A percentile compares a stretch with the other conserved stretches of the same genome.
Conservation (phyloP, 1,140 invertebrate genomes). For the Drosophila nebulosa region DNA sequence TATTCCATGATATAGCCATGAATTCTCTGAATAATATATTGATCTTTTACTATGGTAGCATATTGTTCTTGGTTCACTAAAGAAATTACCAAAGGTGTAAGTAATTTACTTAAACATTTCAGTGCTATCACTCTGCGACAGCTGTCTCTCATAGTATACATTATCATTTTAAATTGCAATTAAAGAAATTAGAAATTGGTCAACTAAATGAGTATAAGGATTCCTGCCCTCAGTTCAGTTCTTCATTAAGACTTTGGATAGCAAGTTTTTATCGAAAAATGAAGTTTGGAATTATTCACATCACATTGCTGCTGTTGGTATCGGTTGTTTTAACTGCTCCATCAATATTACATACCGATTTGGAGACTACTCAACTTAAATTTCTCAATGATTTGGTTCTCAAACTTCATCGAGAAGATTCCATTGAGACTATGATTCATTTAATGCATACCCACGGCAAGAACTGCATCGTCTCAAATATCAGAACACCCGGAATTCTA, state of each 20-base stretch:
- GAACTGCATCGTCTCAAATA: neutral
- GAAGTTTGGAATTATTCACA: neutral
- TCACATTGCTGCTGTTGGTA: neutral
- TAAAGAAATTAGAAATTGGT: neutral
- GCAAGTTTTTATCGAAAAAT: neutral
- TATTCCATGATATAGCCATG: too few species aligned
- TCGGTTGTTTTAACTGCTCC: neutral
- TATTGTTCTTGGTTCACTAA: too few species aligned
- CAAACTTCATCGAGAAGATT: neutral
- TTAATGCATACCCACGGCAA: neutral
- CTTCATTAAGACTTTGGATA: neutral
- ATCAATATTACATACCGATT: neutral
- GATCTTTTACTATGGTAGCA: too few species aligned
- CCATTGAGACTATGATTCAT: neutral
- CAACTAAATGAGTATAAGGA: neutral
- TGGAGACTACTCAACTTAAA: neutral
- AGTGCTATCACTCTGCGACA: neutral
- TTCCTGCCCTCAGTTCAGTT: neutral
- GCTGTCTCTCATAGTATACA: neutral
- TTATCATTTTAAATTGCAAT: neutral
- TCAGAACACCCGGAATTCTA: neutral
- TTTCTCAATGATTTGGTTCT: neutral
- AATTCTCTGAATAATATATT: too few species aligned
- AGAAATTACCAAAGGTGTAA: too few species aligned
- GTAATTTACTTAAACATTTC: neutral